Conservation (phyloP, 2,113 vertebrate species). For the Xiphorhynchus elegans region DNA sequence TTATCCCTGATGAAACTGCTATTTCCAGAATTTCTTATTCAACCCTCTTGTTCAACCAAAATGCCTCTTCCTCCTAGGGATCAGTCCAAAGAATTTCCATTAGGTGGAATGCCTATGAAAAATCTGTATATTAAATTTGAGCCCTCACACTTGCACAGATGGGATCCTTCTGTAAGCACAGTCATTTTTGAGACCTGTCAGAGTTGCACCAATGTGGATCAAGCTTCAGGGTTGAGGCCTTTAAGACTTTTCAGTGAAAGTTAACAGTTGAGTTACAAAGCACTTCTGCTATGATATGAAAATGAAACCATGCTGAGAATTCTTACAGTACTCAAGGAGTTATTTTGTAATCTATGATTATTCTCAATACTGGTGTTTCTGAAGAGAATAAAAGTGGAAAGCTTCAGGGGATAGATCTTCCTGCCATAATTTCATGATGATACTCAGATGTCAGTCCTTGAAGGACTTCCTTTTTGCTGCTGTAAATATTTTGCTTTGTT, state of each 20-base stretch:
- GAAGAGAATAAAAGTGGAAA: not conserved
- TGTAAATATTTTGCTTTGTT: constrained; percentile 22
- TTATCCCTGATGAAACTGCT: not conserved
- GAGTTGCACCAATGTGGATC: not conserved
- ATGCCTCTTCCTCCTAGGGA: not conserved
- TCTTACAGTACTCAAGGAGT: not conserved
- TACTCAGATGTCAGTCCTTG: not conserved
- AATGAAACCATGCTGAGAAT: not conserved
- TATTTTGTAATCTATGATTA: not conserved
- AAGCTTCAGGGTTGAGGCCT: not conserved
- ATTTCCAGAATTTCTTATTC: not conserved
- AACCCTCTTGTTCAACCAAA: not conserved
- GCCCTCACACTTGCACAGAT: not conserved
- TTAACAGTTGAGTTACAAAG: not conserved
- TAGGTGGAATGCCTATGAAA: not conserved
- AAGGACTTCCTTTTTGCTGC: not conserved
- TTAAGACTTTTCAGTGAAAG: not conserved
- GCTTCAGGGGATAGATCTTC: not conserved
- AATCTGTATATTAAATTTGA: not conserved
- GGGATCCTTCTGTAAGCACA: not conserved
- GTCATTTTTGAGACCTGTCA: not conserved
- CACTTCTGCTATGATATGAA: not conserved
- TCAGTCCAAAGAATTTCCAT: not conserved
- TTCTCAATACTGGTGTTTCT: not conserved
- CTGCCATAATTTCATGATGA: not conserved